Evolutionary conservation across 2,113 vertebrate species (phyloP).

Genomic region (Tiliqua scincoides): DNA sequence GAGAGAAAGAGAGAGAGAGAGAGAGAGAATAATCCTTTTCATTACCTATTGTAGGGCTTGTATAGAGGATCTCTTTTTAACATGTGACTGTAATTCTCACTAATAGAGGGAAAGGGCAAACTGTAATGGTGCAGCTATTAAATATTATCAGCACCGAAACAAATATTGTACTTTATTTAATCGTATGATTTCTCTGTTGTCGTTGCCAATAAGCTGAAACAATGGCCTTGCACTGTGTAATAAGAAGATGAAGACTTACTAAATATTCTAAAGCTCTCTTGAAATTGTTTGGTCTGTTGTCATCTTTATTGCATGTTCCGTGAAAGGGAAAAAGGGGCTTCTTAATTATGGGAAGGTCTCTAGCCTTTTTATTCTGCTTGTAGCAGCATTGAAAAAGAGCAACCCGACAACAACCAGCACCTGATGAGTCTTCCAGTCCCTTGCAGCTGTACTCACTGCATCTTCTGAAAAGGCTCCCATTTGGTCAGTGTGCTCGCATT

Average conservation of each 20-base stretch:
- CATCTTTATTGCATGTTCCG: not conserved
- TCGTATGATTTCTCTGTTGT: slow-evolving; percentile 14
- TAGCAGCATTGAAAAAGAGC: not conserved
- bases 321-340: not conserved
- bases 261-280: slow-evolving; percentile 15
- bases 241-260: not conserved
- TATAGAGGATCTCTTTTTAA: not conserved
- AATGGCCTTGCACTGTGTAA: not conserved
- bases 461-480: not conserved
- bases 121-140: slow-evolving; percentile 7
- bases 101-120: accelerated
- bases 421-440: not conserved
- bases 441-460: not conserved
- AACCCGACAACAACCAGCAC: not conserved
- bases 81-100: not conserved
- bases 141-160: not conserved
- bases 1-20: not conserved
- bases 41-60: not conserved
- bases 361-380: not conserved
- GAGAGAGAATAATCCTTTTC: not conserved
- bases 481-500: not conserved
- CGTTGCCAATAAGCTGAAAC: not conserved
- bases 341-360: not conserved
- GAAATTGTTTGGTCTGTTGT: slow-evolving; percentile 6
- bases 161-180: slow-evolving; percentile 18